A percentile compares a stretch with the other conserved stretches of the same genome.
Evolutionary conservation across 2,113 vertebrate genomes (phyloP).

Genomic region (Eleginops maclovinus): DNA sequence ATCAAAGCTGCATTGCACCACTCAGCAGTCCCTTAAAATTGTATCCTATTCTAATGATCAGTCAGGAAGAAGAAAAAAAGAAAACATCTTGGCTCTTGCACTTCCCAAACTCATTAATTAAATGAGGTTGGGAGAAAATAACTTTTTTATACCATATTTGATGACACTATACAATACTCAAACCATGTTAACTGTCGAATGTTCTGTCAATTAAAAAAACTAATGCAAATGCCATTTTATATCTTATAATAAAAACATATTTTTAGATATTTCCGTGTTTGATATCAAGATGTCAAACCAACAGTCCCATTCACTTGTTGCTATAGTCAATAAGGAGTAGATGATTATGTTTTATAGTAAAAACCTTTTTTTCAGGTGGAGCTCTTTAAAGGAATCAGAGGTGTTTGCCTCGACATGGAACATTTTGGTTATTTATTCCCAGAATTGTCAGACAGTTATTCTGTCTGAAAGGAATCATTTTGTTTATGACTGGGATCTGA

Average conservation of each 20-base stretch:
- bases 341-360: not conserved
- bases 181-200: slow-evolving; percentile 4
- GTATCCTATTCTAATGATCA: slow-evolving; percentile 11
- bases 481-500: slow-evolving; percentile 23
- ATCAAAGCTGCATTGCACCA: slow-evolving; percentile 80
- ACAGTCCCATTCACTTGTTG: not conserved
- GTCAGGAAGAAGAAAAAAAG: too few species aligned
- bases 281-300: not conserved
- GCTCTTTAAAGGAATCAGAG: slow-evolving; percentile 12
- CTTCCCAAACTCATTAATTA: not conserved
- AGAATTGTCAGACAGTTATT: slow-evolving; percentile 47
- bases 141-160: not conserved
- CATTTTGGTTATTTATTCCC: slow-evolving; percentile 34
- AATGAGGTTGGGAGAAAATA: not conserved
- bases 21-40: slow-evolving; percentile 50
- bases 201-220: slow-evolving; percentile 6
- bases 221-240: not conserved
- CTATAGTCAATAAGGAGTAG: not conserved
- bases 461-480: slow-evolving; percentile 37
- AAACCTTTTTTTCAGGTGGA: slow-evolving; percentile 9
- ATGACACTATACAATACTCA: not conserved
- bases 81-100: not conserved
- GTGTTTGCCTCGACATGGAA: slow-evolving; percentile 12
- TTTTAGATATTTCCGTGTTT: not conserved
- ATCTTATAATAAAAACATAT: not conserved